Evolutionary conservation across 2,113 vertebrate genomes (phyloP).

Genomic region (Sylvietta virens): DNA sequence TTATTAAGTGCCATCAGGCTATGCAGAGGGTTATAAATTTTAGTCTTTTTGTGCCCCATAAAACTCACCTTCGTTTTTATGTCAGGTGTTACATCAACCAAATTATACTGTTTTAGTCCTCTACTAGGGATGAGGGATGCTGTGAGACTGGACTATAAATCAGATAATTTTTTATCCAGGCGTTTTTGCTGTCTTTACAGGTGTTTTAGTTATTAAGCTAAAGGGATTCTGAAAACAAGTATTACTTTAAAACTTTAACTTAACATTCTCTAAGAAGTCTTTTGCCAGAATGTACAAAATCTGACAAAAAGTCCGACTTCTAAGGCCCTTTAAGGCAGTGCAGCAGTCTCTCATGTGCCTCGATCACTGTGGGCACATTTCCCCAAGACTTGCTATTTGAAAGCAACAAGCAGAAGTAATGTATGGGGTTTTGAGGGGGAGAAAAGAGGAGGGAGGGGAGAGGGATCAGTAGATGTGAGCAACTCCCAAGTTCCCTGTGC

Average conservation of each 20-base stretch:
- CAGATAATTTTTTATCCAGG: background rate
- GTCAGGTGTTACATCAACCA: background rate
- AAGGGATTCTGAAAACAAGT: background rate
- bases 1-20: background rate
- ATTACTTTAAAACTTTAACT: background rate
- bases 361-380: background rate
- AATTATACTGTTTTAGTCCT: background rate
- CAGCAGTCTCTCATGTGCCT: background rate
- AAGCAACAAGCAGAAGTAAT: background rate
- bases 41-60: background rate
- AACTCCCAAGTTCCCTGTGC: background rate
- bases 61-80: background rate
- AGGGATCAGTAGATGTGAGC: background rate
- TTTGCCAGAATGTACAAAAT: background rate
- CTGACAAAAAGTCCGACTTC: background rate
- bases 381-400: background rate
- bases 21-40: background rate
- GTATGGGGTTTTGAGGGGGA: accelerated
- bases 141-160: background rate
- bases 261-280: background rate
- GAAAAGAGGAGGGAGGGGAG: background rate
- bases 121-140: background rate
- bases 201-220: background rate
- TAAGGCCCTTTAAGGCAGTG: background rate
- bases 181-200: background rate